Conservation (phyloP, 2,888 invertebrate genomes). For the Phasia obesa region DNA sequence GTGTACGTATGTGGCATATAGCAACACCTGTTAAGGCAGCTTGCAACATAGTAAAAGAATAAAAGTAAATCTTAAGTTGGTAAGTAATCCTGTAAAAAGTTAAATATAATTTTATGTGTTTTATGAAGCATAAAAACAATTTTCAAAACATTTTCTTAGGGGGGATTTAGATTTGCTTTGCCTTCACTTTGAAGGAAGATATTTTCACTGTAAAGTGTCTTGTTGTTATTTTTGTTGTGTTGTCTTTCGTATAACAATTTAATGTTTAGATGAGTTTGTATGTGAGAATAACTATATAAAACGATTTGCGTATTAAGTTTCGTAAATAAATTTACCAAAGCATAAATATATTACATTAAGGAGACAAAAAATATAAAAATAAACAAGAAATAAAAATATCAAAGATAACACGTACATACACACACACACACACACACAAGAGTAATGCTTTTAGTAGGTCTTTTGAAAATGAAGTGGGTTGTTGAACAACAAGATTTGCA, state of each 20-base stretch:
- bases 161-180: slow-evolving; percentile 25
- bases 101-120: slow-evolving; percentile 61
- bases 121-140: slow-evolving; percentile 67
- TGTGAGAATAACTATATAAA: slow-evolving; percentile 47
- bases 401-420: neutral
- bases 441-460: no score
- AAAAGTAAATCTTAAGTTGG: slow-evolving; percentile 44
- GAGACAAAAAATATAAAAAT: no score
- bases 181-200: slow-evolving; percentile 6
- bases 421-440: neutral
- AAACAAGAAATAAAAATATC: slow-evolving; percentile 7
- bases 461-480: no score
- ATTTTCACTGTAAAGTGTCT: neutral
- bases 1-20: slow-evolving; percentile 24
- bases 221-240: no score
- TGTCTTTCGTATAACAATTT: slow-evolving; percentile 2
- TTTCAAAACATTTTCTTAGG: slow-evolving; percentile 52
- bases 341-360: slow-evolving; percentile 37
- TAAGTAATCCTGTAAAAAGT: slow-evolving; percentile 66
- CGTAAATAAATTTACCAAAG: slow-evolving; percentile 60
- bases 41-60: slow-evolving; percentile 1
- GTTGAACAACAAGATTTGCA: no score
- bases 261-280: slow-evolving; percentile 13
- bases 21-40: slow-evolving; percentile 69
- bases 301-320: slow-evolving; percentile 60